phyloP scores from a whole-genome alignment of 2,797 vertebrate species.

The Masticophis lateralis region DNA sequence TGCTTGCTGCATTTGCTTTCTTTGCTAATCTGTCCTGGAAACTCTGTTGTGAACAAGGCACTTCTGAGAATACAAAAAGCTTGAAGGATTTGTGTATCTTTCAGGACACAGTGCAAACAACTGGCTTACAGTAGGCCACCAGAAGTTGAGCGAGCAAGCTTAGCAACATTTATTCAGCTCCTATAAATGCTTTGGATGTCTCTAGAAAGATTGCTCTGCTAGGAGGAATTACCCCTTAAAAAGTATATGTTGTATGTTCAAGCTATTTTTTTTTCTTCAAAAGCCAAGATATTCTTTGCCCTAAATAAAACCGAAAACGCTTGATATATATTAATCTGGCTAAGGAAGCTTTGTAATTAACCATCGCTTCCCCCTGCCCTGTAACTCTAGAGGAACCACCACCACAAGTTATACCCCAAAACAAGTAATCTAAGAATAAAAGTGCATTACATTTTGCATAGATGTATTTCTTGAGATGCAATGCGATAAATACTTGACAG shows the following conservation, averaged over 20 bases:
- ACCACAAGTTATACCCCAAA: background rate
- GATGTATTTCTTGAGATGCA: background rate
- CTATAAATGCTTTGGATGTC: background rate
- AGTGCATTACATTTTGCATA: background rate
- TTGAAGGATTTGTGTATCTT: slow-evolving; percentile 90
- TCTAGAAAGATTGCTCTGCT: background rate
- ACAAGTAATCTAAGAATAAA: background rate
- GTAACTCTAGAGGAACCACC: background rate
- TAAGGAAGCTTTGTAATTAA: background rate
- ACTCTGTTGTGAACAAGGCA: slow-evolving; percentile 82
- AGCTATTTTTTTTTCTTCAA: background rate
- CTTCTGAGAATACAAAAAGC: slow-evolving; percentile 82
- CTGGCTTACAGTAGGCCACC: slow-evolving; percentile 67
- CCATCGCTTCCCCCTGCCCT: background rate
- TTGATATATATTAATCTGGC: background rate
- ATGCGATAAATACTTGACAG: background rate
- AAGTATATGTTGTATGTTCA: slow-evolving; percentile 17
- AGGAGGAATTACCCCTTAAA: background rate
- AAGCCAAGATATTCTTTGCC: slow-evolving; percentile 2
- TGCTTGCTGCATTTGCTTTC: slow-evolving; percentile 62
- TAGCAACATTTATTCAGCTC: slow-evolving; percentile 27
- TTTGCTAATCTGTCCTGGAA: slow-evolving; percentile 76
- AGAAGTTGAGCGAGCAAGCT: slow-evolving; percentile 42
- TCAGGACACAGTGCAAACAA: slow-evolving; percentile 86
- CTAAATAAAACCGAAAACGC: background rate